Conservation (phyloP, 1,140 invertebrate genomes). For the Aphelinus atriplicis region DNA sequence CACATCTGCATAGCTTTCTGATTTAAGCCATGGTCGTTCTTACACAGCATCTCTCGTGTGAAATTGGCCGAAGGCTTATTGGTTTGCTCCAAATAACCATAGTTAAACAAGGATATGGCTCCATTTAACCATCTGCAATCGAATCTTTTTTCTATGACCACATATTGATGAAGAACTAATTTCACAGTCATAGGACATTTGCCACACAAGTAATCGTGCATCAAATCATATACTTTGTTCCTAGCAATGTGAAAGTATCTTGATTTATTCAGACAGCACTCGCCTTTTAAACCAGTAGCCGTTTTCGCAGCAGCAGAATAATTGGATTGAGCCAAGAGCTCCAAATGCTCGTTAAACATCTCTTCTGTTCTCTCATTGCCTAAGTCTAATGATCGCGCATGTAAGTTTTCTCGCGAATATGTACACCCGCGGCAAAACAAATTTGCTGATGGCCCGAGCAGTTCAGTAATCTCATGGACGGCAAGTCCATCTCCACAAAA, state of each 20-base stretch:
- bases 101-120: not conserved
- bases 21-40: conserved; percentile 12
- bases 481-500: conserved; percentile 45
- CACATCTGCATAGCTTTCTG: conserved; percentile 40
- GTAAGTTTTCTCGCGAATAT: conserved; percentile 43
- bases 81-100: not conserved
- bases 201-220: conserved; percentile 47
- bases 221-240: conserved; percentile 47
- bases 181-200: conserved; percentile 43
- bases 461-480: conserved; percentile 44
- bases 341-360: conserved; percentile 10
- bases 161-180: conserved; percentile 38
- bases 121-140: not conserved
- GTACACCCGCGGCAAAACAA: conserved; percentile 45
- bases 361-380: conserved; percentile 25
- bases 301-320: conserved; percentile 27
- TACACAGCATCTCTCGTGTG: not conserved
- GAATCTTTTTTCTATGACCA: not conserved
- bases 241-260: conserved; percentile 46
- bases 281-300: conserved; percentile 33
- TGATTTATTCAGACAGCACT: conserved; percentile 38
- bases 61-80: conserved; percentile 10
- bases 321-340: conserved; percentile 17
- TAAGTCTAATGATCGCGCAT: conserved; percentile 15
- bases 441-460: conserved; percentile 43